phyloP scores from a whole-genome alignment of 2,113 vertebrate genomes.

The Ptychochromis oligacanthus region DNA sequence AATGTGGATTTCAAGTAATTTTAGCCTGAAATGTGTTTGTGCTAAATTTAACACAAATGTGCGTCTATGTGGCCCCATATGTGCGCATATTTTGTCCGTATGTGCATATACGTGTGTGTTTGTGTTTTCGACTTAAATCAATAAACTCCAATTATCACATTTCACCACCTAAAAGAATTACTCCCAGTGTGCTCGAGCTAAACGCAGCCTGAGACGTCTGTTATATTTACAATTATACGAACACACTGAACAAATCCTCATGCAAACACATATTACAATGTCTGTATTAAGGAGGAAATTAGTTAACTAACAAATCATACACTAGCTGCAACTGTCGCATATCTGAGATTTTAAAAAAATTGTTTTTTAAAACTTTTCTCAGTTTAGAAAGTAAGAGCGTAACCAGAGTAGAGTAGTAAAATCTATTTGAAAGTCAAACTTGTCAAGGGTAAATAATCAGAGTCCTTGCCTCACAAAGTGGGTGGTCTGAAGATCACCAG shows the following conservation, averaged over 20 bases:
- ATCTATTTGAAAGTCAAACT: constrained; percentile 44
- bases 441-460: constrained; percentile 57
- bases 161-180: constrained; percentile 31
- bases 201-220: background rate
- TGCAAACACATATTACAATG: constrained; percentile 19
- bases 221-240: constrained; percentile 1
- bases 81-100: background rate
- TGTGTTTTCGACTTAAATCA: background rate
- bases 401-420: constrained; percentile 16
- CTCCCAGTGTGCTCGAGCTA: constrained; percentile 12
- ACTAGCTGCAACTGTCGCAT: background rate
- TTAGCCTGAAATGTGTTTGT: background rate
- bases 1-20: background rate
- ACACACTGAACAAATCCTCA: constrained; percentile 26
- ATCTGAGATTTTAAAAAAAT: background rate
- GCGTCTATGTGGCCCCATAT: background rate
- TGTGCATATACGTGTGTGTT: constrained; percentile 9
- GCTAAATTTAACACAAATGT: background rate
- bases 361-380: background rate
- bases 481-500: constrained; percentile 70
- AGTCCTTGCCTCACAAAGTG: constrained; percentile 43
- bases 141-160: constrained; percentile 19
- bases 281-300: background rate
- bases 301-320: background rate
- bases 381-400: background rate